phyloP scores from a whole-genome alignment of 2,797 vertebrate genomes.

The Oreortyx pictus region DNA sequence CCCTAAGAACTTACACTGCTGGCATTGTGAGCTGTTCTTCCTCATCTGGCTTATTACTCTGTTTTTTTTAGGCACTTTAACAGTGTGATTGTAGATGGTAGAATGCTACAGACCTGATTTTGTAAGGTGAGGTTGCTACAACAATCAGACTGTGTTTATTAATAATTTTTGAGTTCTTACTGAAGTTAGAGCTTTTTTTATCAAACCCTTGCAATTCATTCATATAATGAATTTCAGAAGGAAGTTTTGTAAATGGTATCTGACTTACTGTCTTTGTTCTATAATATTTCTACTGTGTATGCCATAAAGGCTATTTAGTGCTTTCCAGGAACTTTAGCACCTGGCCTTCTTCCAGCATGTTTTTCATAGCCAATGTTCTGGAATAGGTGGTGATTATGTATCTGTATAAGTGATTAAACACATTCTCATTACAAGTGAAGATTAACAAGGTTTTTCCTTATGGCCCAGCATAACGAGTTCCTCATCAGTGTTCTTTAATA shows the following conservation, averaged over 20 bases:
- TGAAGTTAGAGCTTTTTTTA: not conserved
- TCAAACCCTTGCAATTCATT: not conserved
- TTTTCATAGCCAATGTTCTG: slow-evolving; percentile 6
- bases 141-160: not conserved
- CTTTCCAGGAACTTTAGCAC: slow-evolving; percentile 42
- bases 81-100: not conserved
- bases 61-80: not conserved
- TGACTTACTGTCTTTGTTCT: not conserved
- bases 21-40: not conserved
- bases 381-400: slow-evolving; percentile 22
- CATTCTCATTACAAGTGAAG: slow-evolving; percentile 33
- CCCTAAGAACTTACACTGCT: not conserved
- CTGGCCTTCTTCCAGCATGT: slow-evolving; percentile 14
- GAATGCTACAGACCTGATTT: not conserved
- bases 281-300: slow-evolving; percentile 17
- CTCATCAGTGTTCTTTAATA: slow-evolving; percentile 42
- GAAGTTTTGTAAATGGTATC: not conserved
- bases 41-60: not conserved
- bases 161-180: not conserved
- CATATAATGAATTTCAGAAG: not conserved
- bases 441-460: not conserved
- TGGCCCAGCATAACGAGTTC: not conserved
- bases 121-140: not conserved
- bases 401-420: slow-evolving; percentile 42
- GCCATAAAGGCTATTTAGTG: not conserved